Percentiles rank a stretch among this genome's conserved stretches.
phyloP scores from a whole-genome alignment of 2,888 invertebrate species.

The Polymixis flavicincta region DNA sequence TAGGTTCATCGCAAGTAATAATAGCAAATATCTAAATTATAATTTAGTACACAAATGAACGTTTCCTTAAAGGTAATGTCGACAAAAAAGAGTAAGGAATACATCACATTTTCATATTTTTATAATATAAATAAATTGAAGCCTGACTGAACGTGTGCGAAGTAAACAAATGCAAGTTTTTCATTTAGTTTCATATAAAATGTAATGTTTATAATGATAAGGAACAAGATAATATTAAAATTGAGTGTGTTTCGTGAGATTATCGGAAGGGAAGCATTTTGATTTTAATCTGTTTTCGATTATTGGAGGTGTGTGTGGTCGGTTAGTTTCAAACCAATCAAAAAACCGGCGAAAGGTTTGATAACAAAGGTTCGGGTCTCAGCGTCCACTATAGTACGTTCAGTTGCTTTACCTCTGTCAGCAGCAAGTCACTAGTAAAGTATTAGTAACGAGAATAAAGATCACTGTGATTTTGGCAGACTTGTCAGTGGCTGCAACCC shows the following conservation, averaged over 20 bases:
- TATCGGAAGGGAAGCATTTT: background rate
- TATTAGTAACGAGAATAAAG: too few relatives aligned
- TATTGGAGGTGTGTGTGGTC: background rate
- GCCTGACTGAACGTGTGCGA: constrained; percentile 41
- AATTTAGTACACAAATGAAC: constrained; percentile 44
- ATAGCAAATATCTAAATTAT: constrained; percentile 45
- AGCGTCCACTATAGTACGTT: too few relatives aligned
- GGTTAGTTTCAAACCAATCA: background rate
- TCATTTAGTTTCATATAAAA: background rate
- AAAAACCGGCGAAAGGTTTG: background rate
- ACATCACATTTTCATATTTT: constrained; percentile 43
- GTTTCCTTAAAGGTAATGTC: constrained; percentile 51
- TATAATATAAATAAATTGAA: constrained; percentile 52
- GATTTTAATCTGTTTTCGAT: background rate
- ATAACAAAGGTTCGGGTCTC: background rate
- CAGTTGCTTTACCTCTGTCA: too few relatives aligned
- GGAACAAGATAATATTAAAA: background rate
- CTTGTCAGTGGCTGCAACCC: too few relatives aligned
- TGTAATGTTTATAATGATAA: background rate
- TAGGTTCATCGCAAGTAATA: constrained; percentile 51
- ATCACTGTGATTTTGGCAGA: too few relatives aligned
- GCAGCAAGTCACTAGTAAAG: too few relatives aligned
- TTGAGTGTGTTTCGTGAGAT: background rate
- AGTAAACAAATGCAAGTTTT: constrained; percentile 27
- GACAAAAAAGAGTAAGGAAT: constrained; percentile 44